These are phyloP conservation scores for Aegotheles bennettii DNA, from an alignment of 2,113 vertebrate genomes.

Conservation along the genomic window DNA sequence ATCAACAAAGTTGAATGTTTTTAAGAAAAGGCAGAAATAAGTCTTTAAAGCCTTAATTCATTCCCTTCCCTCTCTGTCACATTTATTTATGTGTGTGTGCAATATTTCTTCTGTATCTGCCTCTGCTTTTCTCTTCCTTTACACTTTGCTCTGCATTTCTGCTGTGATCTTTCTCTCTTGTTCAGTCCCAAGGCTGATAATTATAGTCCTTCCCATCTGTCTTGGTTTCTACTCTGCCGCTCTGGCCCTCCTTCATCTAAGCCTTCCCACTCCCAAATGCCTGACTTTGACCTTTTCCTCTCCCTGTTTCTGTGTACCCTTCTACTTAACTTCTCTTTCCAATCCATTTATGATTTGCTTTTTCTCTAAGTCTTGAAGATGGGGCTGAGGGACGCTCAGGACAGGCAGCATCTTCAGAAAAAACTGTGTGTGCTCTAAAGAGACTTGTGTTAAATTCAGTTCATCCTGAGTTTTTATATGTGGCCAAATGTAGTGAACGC, in stretches of 20 bases:
- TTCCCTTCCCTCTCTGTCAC: neutral
- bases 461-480: neutral
- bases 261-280: neutral
- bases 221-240: neutral
- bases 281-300: neutral
- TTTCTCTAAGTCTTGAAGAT: neutral
- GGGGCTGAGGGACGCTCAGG: neutral
- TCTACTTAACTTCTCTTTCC: neutral
- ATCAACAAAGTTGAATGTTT: neutral
- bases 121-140: neutral
- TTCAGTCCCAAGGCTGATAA: neutral
- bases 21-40: neutral
- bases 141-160: neutral
- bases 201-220: neutral
- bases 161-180: neutral
- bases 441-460: neutral
- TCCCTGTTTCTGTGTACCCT: neutral
- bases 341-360: neutral
- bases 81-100: neutral
- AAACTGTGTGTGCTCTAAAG: fast-evolving
- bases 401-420: neutral
- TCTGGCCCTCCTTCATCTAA: neutral
- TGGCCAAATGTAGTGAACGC: neutral
- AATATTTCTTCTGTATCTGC: neutral
- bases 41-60: neutral